Base-by-base conservation (phyloP, 23 tunicate species). In the Oikopleura albicans region DNA sequence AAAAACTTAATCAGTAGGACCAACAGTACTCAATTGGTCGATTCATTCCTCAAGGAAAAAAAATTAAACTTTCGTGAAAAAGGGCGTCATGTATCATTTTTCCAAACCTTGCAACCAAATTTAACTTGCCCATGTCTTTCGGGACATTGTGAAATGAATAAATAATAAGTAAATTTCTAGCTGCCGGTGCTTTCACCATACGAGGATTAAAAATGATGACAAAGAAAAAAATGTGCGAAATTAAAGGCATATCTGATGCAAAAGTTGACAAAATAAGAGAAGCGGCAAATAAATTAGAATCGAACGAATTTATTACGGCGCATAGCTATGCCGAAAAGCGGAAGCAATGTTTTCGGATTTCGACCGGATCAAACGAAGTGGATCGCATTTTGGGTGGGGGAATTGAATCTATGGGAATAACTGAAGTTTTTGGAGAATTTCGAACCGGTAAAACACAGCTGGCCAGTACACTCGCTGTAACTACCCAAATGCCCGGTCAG, bases 391-490 rank as follows among this genome's bases (percentile, higher is more conserved):
- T 94, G 37, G 98, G 98, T 0, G 98, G 98, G 36, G 98, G 98
- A 0, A 87, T 94, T 41, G 98, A 94, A 83, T 90, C 96, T 71
- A 94, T 94, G 98, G 88, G 92, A 0, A 94, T 94, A 33, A 94
- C 98, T 37, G 98, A 94, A 85, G 95, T 90, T 0, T 94, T 94
- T 86, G 98, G 98, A 0, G 98, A 94, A 76, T 94, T 94, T 88
- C 85, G 98, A 76, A 94, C 98, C 4, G 98, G 98, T 38, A 94
- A 94, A 76, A 94, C 98, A 8, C 98, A 94, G 83, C 83, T 94
- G 34, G 91, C 98, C 1, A 95, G 90, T 83, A 94, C 98, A 0
- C 71, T 94, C 38, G 83, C 86, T 41, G 95, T 94, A 1, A 94
- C 98, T 2, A 86, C 98, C 28, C 98, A 94, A 88, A 84, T 94